Percentiles rank a stretch among this genome's conserved stretches.
Conservation (phyloP, 1,140 invertebrate genomes). For the Goniozus legneri region DNA sequence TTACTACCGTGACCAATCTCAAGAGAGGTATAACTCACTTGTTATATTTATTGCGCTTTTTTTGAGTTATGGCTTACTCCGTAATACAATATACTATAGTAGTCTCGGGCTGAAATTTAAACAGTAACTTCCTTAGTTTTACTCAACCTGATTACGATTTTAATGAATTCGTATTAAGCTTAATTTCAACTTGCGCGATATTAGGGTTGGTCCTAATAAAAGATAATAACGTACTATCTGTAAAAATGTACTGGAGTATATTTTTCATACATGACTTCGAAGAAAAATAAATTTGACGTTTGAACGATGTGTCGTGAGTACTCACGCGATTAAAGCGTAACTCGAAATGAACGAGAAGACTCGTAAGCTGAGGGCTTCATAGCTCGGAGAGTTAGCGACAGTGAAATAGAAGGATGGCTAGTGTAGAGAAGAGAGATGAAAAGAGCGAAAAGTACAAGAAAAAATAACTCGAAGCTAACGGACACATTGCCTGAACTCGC, state of each 20-base stretch:
- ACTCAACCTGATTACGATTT: conserved; percentile 29
- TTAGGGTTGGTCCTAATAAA: too few species aligned
- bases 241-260: too few species aligned
- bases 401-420: conserved; percentile 15
- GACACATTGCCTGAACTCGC: too few species aligned
- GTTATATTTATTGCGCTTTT: conserved; percentile 12
- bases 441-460: not conserved
- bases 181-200: too few species aligned
- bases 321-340: too few species aligned
- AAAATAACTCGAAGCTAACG: not conserved
- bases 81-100: conserved; percentile 8
- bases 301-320: too few species aligned
- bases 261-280: too few species aligned
- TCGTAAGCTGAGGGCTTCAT: too few species aligned
- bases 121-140: conserved; percentile 25
- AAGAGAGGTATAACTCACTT: too few species aligned
- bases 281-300: too few species aligned
- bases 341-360: too few species aligned
- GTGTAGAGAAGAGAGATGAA: conserved; percentile 5
- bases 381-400: conserved; percentile 35
- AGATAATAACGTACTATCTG: too few species aligned
- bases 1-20: not conserved
- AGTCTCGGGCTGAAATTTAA: conserved; percentile 21
- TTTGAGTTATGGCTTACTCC: conserved; percentile 10
- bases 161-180: conserved; percentile 25